phyloP scores from a whole-genome alignment of 2,797 vertebrate species.

The Megalops cyprinoides region DNA sequence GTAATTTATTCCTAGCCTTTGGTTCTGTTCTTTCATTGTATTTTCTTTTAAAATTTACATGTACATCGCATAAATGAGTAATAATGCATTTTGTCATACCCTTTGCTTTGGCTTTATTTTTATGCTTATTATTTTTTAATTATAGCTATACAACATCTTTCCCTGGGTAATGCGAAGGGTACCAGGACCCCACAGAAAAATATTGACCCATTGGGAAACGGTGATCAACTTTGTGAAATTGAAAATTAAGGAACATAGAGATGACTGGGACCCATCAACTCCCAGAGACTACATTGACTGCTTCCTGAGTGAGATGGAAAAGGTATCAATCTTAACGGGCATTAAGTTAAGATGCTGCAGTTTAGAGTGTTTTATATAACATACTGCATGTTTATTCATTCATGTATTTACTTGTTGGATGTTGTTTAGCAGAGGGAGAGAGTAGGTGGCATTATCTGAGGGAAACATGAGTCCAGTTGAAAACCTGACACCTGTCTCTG shows the following conservation, averaged over 20 bases:
- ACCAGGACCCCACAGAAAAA: conserved; percentile 61
- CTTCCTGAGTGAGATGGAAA: conserved; percentile 69
- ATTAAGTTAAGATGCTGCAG: too few species aligned
- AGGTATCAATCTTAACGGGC: conserved; percentile 54
- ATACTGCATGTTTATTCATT: not conserved
- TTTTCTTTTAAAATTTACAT: too few species aligned
- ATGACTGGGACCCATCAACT: conserved; percentile 56
- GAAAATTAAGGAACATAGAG: conserved; percentile 61
- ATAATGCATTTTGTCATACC: not conserved
- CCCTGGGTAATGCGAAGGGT: conserved; percentile 64
- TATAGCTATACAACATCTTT: conserved; percentile 57
- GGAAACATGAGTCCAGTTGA: not conserved
- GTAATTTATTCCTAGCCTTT: conserved; percentile 47
- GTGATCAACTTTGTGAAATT: conserved; percentile 43
- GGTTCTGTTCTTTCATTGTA: conserved; percentile 50
- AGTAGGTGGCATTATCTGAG: too few species aligned
- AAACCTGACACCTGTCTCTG: not conserved
- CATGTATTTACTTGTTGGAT: not conserved
- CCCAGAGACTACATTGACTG: conserved; percentile 74
- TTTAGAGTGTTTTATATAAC: conserved; percentile 31
- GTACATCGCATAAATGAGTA: too few species aligned
- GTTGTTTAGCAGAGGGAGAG: not conserved
- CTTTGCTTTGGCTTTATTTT: not conserved
- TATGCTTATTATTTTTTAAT: not conserved
- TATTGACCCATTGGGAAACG: conserved; percentile 28